Evolutionary conservation across 2,888 invertebrate species (phyloP), one percentile per base, ranked within the genome.

Genomic region (Ornithoptera alexandrae): DNA sequence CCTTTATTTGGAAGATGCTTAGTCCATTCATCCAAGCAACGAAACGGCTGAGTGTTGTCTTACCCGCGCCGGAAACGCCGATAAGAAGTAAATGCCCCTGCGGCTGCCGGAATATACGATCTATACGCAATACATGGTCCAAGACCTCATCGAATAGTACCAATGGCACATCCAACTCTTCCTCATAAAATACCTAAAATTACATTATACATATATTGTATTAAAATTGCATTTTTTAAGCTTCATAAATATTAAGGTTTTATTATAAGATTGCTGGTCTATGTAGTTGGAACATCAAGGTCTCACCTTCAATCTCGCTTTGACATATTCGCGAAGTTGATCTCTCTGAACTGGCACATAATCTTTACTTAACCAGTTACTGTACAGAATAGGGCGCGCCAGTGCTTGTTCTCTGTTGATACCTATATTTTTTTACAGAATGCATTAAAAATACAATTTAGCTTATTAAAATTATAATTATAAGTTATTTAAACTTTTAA

Each of bases 21-120:
- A 99, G 94, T 10, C 99, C 99, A 87, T 99, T 99, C 97, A 99
- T 98, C 99, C 99, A 99, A 64, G 99, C 99, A 50, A 99, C 99
- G 89, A 99, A 99, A 76, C 99, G 95, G 39, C 99, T 99, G 77
- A 99, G 94, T 15, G 99, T 99, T 1, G 99, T 99, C 93, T 99
- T 99, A 76, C 99, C 99, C 75, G 99, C 98, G 62, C 99, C 99
- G 66, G 99, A 99, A 8, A 99, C 99, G 75, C 99, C 99, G 82
- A 99, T 99, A 10, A 99, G 94, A 79, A 99, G 91, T 77, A 99
- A 90, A 90, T 99, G 99, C 69, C 99, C 99, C 87, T 99, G 99
- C 10, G 99, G 99, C 88, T 99, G 99, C 68, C 99, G 94, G 95
- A 99, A 99, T 83, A 99, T 99, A 83, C 99, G 95, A 93, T 99